A percentile compares a stretch with the other conserved stretches of the same genome.
Evolutionary conservation across 2,113 vertebrate genomes (phyloP).

Genomic region (Condylura cristata): DNA sequence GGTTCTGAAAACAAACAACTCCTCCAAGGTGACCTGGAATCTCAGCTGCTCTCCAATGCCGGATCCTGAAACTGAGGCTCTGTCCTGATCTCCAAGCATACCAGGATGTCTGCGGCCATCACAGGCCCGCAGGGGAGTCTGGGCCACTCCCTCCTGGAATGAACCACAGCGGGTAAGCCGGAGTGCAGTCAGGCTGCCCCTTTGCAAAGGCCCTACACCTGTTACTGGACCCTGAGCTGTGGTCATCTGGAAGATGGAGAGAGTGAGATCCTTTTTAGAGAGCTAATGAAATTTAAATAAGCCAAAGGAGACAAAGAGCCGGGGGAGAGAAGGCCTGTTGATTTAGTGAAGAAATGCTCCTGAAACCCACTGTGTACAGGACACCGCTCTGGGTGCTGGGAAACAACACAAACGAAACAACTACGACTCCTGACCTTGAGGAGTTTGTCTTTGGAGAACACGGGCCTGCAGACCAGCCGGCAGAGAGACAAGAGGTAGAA

Average conservation of each 20-base stretch:
- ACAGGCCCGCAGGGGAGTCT: background rate
- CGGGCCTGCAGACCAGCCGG: background rate
- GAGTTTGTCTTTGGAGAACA: background rate
- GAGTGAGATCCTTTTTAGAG: background rate
- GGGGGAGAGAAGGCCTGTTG: background rate
- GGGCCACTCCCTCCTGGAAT: background rate
- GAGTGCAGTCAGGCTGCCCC: too few species aligned
- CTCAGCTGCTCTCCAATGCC: background rate
- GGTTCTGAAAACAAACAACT: background rate
- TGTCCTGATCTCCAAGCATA: background rate
- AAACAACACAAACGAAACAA: background rate
- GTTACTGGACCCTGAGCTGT: background rate
- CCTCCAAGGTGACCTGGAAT: fast-evolving
- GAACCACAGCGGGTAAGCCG: fast-evolving
- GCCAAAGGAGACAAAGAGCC: background rate
- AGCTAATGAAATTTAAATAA: background rate
- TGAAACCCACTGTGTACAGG: background rate
- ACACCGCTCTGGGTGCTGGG: background rate
- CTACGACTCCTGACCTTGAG: fast-evolving
- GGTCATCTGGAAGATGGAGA: background rate
- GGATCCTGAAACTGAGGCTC: background rate
- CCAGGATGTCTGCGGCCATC: background rate
- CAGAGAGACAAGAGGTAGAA: background rate
- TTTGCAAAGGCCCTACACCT: too few species aligned
- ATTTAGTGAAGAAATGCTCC: background rate